Evolutionary conservation across 2,888 invertebrate species (phyloP), one percentile per base, ranked within the genome.

Genomic region (Elaeidobius kamerunicus): DNA sequence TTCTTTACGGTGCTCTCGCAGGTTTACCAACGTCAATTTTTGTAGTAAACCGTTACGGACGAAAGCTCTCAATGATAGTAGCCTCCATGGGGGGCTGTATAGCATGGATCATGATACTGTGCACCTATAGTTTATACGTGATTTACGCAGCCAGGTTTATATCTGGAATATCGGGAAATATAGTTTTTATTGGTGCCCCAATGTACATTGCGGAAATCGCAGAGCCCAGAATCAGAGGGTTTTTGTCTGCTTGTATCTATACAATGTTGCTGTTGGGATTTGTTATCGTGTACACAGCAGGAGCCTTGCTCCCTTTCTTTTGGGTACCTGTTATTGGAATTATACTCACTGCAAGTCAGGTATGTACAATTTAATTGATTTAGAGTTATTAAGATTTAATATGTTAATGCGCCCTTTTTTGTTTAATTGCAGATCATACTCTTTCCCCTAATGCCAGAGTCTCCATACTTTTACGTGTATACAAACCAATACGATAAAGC

Each of bases 171-270:
- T 39, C 68, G 5, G 69, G 68, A 7, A 67, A 69, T 38, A 68
- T 69, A 47, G 67, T 69, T 9, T 72, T 71, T 55, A 71, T 72
- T 2, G 65, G 69, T 3, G 69, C 68, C 0, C 72, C 71, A 1
- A 72, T 72, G 71, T 72, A 69, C 56, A 67, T 72, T 6, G 70
- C 69, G 3, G 72, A 72, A 61, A 69, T 71, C 38, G 69, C 72
- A 3, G 70, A 70, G 51, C 68, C 67, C 19, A 65, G 66, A 48
- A 69, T 72, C 11, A 55, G 72, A 43, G 72, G 72, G 5, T 67
- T 70, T 52, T 44, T 72, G 6, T 68, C 69, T 0, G 66, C 69
- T 1, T 61, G 67, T n/a, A 68, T 71, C 18, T 71, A 68, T 52
- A 61, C 71, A 18, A 69, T 69, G 65, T 65, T 69, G 66, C 60